phyloP scores from a whole-genome alignment of 2,113 vertebrate species.

The Gallinago paraguaiae region DNA sequence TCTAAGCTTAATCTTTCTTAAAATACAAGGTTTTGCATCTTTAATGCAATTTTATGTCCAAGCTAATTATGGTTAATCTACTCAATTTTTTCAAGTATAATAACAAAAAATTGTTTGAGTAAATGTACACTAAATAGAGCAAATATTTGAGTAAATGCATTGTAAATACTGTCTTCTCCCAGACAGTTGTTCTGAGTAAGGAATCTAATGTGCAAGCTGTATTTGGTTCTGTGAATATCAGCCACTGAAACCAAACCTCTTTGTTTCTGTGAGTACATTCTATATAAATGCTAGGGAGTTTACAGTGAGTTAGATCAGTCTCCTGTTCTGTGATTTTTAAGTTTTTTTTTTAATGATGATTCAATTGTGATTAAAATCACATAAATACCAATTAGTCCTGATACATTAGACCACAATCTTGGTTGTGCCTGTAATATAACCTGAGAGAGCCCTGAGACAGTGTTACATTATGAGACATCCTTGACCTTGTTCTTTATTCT shows the following conservation, averaged over 20 bases:
- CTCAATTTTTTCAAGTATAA: neutral
- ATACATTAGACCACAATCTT: fast-evolving
- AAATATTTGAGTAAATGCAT: neutral
- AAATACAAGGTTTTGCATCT: neutral
- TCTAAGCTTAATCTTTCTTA: neutral
- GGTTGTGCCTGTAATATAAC: fast-evolving
- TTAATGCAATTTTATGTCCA: neutral
- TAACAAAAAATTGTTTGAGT: too few relatives aligned
- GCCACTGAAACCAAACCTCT: neutral
- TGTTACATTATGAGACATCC: neutral
- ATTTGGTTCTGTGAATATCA: neutral
- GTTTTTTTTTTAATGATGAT: too few relatives aligned
- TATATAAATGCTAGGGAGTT: neutral
- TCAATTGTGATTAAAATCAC: neutral
- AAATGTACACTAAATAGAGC: too few relatives aligned
- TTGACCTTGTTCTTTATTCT: neutral
- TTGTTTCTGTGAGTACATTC: neutral
- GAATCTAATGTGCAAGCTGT: fast-evolving
- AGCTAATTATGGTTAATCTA: neutral
- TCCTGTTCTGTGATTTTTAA: neutral
- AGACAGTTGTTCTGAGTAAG: neutral
- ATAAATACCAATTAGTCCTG: fast-evolving
- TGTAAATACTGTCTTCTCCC: neutral
- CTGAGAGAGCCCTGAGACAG: neutral
- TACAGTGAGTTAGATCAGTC: neutral